A percentile compares a stretch with the other conserved stretches of the same genome.
These are phyloP conservation scores for Lordiphosa fenestrarum DNA, from an alignment of 2,888 invertebrate genomes.

Conservation along the genomic window DNA sequence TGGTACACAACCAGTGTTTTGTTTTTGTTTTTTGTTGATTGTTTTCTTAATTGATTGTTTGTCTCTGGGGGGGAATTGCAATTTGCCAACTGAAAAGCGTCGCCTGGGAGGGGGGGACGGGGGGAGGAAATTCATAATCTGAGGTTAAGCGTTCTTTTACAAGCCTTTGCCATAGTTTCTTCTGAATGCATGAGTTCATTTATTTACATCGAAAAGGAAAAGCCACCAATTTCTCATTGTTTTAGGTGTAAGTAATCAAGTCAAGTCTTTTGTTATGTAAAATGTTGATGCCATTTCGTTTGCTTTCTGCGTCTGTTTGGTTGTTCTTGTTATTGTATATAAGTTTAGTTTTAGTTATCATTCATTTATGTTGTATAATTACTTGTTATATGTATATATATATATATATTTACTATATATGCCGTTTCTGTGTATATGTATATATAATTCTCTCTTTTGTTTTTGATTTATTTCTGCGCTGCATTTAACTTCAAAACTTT, in stretches of 20 bases:
- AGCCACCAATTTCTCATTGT: slow-evolving; percentile 35
- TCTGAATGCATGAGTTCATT: not conserved
- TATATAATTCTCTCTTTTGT: slow-evolving; percentile 37
- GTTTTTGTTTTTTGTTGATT: slow-evolving; percentile 59
- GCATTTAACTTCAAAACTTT: slow-evolving; percentile 67
- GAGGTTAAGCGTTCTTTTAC: too few relatives aligned
- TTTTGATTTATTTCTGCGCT: slow-evolving; percentile 37
- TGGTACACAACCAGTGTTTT: not conserved
- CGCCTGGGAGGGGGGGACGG: too few relatives aligned
- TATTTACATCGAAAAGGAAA: slow-evolving; percentile 8
- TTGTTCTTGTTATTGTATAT: slow-evolving; percentile 41
- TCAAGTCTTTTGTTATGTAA: slow-evolving; percentile 71
- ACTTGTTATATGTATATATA: slow-evolving; percentile 65
- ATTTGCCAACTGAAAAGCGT: slow-evolving; percentile 1
- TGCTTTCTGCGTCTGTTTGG: slow-evolving; percentile 34
- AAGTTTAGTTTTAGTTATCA: slow-evolving; percentile 45
- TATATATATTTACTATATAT: slow-evolving; percentile 42
- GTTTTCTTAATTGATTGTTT: slow-evolving; percentile 69
- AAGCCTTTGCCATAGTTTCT: too few relatives aligned
- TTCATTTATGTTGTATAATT: slow-evolving; percentile 60
- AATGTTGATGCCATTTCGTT: slow-evolving; percentile 47
- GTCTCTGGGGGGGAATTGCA: slow-evolving; percentile 28
- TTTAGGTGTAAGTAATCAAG: slow-evolving; percentile 55
- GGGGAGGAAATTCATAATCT: too few relatives aligned
- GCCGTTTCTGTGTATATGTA: slow-evolving; percentile 47